A percentile compares a stretch with the other conserved stretches of the same genome.
Conservation (phyloP, 2,888 invertebrate species). For the Galerucella calmariensis region DNA sequence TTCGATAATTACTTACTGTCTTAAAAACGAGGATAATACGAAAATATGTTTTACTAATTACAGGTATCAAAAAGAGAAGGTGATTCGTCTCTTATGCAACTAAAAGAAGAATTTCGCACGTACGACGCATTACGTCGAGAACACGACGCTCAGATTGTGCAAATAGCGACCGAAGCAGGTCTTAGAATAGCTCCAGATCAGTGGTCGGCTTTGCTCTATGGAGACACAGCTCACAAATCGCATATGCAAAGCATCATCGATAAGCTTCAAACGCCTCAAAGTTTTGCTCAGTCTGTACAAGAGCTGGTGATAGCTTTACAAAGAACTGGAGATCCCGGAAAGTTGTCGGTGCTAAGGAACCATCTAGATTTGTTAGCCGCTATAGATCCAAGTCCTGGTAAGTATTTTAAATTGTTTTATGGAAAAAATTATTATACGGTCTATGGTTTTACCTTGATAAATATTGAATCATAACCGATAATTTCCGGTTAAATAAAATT, state of each 20-base stretch:
- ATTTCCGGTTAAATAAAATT: too few species aligned
- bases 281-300: conserved; percentile 90
- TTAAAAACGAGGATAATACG: not conserved
- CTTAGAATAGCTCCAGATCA: conserved; percentile 97
- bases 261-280: conserved; percentile 92
- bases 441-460: too few species aligned
- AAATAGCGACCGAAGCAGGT: conserved; percentile 97
- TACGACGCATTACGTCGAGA: conserved; percentile 94
- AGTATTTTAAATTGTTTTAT: too few species aligned
- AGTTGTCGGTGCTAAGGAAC: conserved; percentile 79
- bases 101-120: conserved; percentile 95
- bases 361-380: conserved; percentile 86
- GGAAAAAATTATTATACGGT: too few species aligned
- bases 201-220: conserved; percentile 96
- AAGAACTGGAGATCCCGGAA: conserved; percentile 87
- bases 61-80: conserved; percentile 95
- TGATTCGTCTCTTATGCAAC: conserved; percentile 97
- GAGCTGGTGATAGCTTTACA: conserved; percentile 92
- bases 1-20: not conserved
- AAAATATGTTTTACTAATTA: not conserved
- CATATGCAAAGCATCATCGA: conserved; percentile 97
- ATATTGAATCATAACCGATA: too few species aligned
- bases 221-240: conserved; percentile 94
- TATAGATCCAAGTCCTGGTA: conserved; percentile 87
- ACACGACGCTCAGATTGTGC: conserved; percentile 98